Evolutionary conservation across 2,797 vertebrate species (phyloP).

Genomic region (Liasis olivaceus): DNA sequence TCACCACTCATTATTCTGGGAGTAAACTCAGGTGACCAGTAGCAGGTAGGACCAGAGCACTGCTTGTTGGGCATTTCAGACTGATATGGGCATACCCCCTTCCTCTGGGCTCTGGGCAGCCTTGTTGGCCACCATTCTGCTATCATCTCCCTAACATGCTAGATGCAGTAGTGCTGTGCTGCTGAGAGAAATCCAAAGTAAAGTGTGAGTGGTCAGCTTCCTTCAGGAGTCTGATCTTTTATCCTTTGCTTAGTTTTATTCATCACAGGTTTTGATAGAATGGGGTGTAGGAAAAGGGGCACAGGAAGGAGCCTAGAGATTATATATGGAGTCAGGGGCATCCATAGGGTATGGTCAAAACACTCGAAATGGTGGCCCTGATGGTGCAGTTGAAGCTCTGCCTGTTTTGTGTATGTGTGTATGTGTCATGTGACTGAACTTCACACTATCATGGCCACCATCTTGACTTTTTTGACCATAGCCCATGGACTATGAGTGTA

Average conservation of each 20-base stretch:
- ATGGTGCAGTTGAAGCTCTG: neutral
- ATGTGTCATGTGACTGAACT: neutral
- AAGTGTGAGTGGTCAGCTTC: neutral
- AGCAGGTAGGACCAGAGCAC: neutral
- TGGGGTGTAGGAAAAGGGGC: neutral
- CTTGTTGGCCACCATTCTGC: neutral
- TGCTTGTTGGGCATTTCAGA: neutral
- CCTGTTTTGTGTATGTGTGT: neutral
- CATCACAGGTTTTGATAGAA: neutral
- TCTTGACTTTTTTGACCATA: neutral
- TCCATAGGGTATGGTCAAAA: neutral
- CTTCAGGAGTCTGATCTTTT: neutral
- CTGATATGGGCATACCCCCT: neutral
- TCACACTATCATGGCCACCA: neutral
- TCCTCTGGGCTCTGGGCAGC: neutral
- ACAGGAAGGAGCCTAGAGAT: neutral
- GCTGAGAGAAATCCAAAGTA: neutral
- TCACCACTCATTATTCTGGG: neutral
- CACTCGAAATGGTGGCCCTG: neutral
- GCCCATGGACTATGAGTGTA: neutral
- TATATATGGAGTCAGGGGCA: neutral
- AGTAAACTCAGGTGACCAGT: neutral
- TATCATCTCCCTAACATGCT: neutral
- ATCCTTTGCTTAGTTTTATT: neutral
- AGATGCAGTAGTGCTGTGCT: neutral